Percentiles rank a stretch among this genome's conserved stretches.
These are phyloP conservation scores for Rugalucina vietnamica DNA, from an alignment of 2,888 invertebrate genomes.

Conservation along the genomic window DNA sequence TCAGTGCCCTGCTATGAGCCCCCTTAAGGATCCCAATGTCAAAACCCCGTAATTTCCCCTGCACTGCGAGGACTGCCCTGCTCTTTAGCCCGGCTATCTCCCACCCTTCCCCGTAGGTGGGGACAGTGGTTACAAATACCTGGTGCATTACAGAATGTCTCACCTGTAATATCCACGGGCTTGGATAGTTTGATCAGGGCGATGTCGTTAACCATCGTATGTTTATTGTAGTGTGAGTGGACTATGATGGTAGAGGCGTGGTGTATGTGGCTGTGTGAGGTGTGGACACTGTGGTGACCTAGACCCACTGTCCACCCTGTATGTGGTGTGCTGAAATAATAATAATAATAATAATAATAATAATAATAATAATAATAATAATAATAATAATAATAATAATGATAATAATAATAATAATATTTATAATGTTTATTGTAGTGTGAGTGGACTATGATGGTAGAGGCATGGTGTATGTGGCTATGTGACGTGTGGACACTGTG, in stretches of 20 bases:
- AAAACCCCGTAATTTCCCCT: too few species aligned
- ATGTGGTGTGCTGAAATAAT: background rate
- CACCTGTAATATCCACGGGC: slow-evolving; percentile 44
- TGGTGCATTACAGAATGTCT: too few species aligned
- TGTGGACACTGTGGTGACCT: slow-evolving; percentile 31
- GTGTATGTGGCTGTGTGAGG: slow-evolving; percentile 32
- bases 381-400: too few species aligned
- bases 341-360: too few species aligned
- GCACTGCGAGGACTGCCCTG: too few species aligned
- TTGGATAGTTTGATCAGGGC: slow-evolving; percentile 56
- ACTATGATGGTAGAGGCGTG: slow-evolving; percentile 24
- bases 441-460: slow-evolving; percentile 34
- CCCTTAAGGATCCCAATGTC: too few species aligned
- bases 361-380: too few species aligned
- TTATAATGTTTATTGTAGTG: slow-evolving; percentile 35
- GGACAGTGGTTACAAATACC: too few species aligned
- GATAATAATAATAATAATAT: too few species aligned
- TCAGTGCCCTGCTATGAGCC: too few species aligned
- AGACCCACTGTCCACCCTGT: slow-evolving; percentile 47
- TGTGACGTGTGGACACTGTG: slow-evolving; percentile 21
- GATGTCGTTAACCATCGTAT: slow-evolving; percentile 48
- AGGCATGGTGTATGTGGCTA: slow-evolving; percentile 28
- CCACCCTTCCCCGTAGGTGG: too few species aligned
- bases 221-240: slow-evolving; percentile 40
- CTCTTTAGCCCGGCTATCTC: too few species aligned